These are phyloP conservation scores for Cricetomys ansorgei DNA, from an alignment of 2,113 vertebrate species.

Conservation along the genomic window DNA sequence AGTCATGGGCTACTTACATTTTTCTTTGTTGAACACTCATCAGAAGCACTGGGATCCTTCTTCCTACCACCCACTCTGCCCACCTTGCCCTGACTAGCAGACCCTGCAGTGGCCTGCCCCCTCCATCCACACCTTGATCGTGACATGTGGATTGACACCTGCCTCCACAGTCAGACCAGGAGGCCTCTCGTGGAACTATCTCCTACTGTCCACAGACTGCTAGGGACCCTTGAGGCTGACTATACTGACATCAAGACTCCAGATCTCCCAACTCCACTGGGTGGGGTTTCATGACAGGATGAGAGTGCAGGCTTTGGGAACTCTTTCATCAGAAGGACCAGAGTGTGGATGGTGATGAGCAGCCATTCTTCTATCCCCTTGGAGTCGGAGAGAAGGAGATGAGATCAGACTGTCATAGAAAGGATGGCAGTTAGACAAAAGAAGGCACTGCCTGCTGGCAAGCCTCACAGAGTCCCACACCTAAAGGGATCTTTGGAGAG, in stretches of 20 bases:
- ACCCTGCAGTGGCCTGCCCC: background rate
- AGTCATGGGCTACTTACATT: background rate
- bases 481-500: slow-evolving; percentile 51
- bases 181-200: slow-evolving; percentile 53
- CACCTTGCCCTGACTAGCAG: background rate
- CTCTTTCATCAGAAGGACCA: slow-evolving; percentile 63
- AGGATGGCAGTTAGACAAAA: slow-evolving; percentile 65
- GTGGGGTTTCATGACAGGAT: slow-evolving; percentile 76
- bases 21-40: background rate
- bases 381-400: slow-evolving; percentile 69
- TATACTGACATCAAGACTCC: slow-evolving; percentile 40
- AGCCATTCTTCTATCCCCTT: slow-evolving; percentile 71
- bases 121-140: slow-evolving; percentile 33
- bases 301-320: slow-evolving; percentile 55
- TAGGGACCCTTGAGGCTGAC: slow-evolving; percentile 28
- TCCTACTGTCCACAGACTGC: slow-evolving; percentile 67
- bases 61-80: background rate
- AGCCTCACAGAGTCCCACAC: background rate
- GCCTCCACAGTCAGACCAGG: background rate
- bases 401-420: slow-evolving; percentile 71
- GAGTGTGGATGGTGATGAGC: slow-evolving; percentile 51
- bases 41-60: background rate
- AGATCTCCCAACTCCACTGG: slow-evolving; percentile 8
- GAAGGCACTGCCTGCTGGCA: slow-evolving; percentile 45
- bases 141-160: slow-evolving; percentile 31